Evolutionary conservation across 1,140 invertebrate species (phyloP).

Genomic region (Bursaphelenchus mucronatus): DNA sequence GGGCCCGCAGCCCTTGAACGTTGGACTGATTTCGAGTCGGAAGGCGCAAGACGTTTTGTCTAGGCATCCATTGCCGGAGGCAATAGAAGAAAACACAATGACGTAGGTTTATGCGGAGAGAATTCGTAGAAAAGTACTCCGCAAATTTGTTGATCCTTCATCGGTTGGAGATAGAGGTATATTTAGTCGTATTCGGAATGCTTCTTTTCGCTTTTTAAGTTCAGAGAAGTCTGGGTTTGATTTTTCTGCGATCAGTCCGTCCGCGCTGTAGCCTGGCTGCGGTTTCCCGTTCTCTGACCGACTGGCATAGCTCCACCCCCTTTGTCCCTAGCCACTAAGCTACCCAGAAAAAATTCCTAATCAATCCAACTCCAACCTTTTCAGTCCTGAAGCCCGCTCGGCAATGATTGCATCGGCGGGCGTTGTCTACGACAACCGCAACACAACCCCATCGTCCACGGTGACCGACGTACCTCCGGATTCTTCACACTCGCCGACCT

Average conservation of each 20-base stretch:
- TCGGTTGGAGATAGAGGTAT: no score
- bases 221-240: no score
- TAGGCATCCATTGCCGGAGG: slow-evolving; percentile 45
- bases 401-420: slow-evolving; percentile 37
- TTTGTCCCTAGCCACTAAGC: background rate
- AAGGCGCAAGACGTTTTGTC: slow-evolving; percentile 48
- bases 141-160: no score
- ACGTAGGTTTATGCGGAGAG: no score
- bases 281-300: no score
- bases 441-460: slow-evolving; percentile 7
- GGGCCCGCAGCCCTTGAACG: slow-evolving; percentile 58
- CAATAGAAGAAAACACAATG: slow-evolving; percentile 41
- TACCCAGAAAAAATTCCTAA: background rate
- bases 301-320: no score
- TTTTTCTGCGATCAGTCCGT: no score
- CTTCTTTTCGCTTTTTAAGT: no score
- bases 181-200: no score
- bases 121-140: no score
- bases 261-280: no score
- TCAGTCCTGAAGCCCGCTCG: slow-evolving; percentile 40
- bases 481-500: no score
- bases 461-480: slow-evolving; percentile 9
- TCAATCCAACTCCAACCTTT: background rate
- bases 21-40: slow-evolving; percentile 53
- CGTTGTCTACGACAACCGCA: slow-evolving; percentile 5